A percentile compares a stretch with the other conserved stretches of the same genome.
Evolutionary conservation across 1,140 invertebrate genomes (phyloP).

Genomic region (Neuroterus valhalla): DNA sequence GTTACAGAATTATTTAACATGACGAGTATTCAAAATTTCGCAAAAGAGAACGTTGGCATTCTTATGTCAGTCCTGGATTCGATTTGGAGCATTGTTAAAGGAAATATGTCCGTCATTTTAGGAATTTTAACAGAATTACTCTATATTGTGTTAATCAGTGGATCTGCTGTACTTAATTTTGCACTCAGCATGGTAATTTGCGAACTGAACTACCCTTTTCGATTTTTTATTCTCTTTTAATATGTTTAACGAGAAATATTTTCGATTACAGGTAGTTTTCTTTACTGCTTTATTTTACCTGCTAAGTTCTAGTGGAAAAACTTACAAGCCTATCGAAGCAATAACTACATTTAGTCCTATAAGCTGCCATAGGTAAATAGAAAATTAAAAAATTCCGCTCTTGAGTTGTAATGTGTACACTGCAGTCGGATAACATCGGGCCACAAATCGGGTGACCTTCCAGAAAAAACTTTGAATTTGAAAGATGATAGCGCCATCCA

Average conservation of each 20-base stretch:
- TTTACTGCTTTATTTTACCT: slow-evolving; percentile 97
- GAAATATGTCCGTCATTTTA: slow-evolving; percentile 94
- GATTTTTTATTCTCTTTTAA: background rate
- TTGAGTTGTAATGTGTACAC: no score
- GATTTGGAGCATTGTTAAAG: slow-evolving; percentile 93
- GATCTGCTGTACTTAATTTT: slow-evolving; percentile 95
- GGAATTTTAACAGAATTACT: slow-evolving; percentile 89
- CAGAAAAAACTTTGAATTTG: no score
- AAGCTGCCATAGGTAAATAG: slow-evolving; percentile 71
- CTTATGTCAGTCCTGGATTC: slow-evolving; percentile 93
- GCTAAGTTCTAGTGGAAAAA: slow-evolving; percentile 88
- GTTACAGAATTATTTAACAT: slow-evolving; percentile 83
- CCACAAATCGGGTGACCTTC: no score
- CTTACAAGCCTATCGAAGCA: slow-evolving; percentile 94
- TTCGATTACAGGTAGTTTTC: slow-evolving; percentile 88
- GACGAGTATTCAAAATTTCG: slow-evolving; percentile 85
- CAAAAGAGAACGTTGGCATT: slow-evolving; percentile 94
- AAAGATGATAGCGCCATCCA: no score
- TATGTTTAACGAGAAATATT: slow-evolving; percentile 44
- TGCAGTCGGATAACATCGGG: no score
- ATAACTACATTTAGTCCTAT: slow-evolving; percentile 84
- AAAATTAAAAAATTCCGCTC: no score
- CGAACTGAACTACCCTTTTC: background rate
- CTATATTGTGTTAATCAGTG: slow-evolving; percentile 92
- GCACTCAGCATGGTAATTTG: slow-evolving; percentile 89